Conservation (phyloP, 1,140 invertebrate species). For the Matsumurasca onukii region DNA sequence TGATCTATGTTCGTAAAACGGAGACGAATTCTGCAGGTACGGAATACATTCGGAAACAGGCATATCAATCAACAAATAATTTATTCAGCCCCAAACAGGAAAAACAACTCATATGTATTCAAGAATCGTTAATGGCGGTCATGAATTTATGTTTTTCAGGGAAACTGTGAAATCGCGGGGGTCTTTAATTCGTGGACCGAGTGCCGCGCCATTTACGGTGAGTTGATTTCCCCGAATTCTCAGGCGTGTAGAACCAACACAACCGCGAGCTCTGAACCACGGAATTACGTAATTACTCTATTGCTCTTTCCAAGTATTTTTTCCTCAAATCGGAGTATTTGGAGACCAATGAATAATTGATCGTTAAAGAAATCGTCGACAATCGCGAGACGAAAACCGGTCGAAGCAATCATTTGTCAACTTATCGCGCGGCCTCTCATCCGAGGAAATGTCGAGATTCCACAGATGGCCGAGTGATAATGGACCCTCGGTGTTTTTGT, state of each 20-base stretch:
- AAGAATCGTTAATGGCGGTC: too few relatives aligned
- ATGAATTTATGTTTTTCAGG: neutral
- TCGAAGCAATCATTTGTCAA: conserved; percentile 6
- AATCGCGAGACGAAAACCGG: conserved; percentile 4
- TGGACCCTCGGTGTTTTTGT: too few relatives aligned
- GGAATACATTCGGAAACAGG: too few relatives aligned
- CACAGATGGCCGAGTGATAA: neutral
- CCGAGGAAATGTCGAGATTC: neutral
- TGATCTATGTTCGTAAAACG: too few relatives aligned
- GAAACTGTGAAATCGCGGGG: conserved; percentile 9
- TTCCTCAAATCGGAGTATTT: neutral
- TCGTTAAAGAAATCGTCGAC: conserved; percentile 7
- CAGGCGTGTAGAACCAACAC: too few relatives aligned
- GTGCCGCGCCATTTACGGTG: neutral
- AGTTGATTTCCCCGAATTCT: neutral
- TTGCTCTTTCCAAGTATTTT: neutral
- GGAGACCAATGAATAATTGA: conserved; percentile 19
- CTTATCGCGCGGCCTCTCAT: conserved; percentile 8
- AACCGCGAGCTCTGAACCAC: too few relatives aligned
- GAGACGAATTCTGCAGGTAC: too few relatives aligned
- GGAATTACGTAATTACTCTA: conserved; percentile 12
- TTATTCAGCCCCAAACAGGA: too few relatives aligned
- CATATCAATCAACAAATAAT: too few relatives aligned
- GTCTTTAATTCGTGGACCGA: conserved; percentile 1
- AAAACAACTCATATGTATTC: too few relatives aligned